These are phyloP conservation scores for Bos indicus DNA, from an alignment of 2,113 vertebrate genomes.

Conservation along the genomic window DNA sequence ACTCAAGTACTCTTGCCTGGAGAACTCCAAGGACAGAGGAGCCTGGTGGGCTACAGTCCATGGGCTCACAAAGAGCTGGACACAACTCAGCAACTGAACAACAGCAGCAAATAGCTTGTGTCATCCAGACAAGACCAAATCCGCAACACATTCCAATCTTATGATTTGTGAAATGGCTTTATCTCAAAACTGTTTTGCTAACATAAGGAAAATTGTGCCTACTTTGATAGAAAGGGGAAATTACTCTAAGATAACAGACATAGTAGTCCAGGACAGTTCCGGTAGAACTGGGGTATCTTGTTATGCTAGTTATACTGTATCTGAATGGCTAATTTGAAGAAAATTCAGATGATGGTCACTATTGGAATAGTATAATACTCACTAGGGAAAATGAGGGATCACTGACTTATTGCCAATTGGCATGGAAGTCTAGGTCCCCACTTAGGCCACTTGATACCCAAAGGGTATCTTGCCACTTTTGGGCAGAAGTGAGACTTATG, in stretches of 20 bases:
- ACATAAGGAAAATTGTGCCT: neutral
- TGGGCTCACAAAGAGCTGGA: neutral
- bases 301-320: neutral
- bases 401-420: neutral
- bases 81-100: fast-evolving
- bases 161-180: neutral
- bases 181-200: neutral
- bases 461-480: neutral
- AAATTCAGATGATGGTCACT: neutral
- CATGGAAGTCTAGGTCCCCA: neutral
- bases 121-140: neutral
- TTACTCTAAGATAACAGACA: neutral
- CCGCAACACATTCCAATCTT: neutral
- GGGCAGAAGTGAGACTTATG: neutral
- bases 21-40: neutral
- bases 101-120: neutral
- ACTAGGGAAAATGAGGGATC: neutral
- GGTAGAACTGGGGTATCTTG: neutral
- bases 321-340: neutral
- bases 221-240: neutral
- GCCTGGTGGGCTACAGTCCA: neutral
- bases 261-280: neutral
- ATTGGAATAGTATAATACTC: neutral
- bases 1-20: neutral
- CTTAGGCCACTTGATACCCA: neutral